Percentiles rank a stretch among this genome's conserved stretches.
Conservation (phyloP, 2,888 invertebrate genomes). For the Lochmaea crataegi region DNA sequence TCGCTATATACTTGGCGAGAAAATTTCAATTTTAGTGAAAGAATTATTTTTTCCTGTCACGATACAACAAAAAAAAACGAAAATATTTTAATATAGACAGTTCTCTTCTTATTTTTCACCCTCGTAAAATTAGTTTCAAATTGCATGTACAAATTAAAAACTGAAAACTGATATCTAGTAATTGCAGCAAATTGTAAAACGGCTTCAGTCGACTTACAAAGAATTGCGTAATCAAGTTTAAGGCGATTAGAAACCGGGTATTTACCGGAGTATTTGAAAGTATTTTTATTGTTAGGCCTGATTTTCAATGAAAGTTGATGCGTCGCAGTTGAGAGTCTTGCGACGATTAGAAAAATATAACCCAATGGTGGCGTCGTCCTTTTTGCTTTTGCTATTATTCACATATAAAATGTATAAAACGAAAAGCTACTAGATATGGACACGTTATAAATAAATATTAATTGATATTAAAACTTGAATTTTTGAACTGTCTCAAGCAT, state of each 20-base stretch:
- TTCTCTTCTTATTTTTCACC: background rate
- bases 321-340: constrained; percentile 35
- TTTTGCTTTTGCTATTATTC: too few species aligned
- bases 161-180: constrained; percentile 34
- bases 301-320: constrained; percentile 49
- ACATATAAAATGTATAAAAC: too few species aligned
- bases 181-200: constrained; percentile 47
- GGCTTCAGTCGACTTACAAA: constrained; percentile 42
- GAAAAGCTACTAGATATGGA: too few species aligned
- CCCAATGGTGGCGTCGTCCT: too few species aligned
- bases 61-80: background rate
- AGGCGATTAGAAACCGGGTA: constrained; percentile 52
- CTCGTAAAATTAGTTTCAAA: background rate
- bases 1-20: too few species aligned
- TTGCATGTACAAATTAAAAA: constrained; percentile 22
- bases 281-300: constrained; percentile 59
- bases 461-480: too few species aligned
- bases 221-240: constrained; percentile 53
- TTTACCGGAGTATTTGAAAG: constrained; percentile 54
- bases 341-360: background rate
- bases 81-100: background rate
- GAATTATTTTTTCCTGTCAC: too few species aligned
- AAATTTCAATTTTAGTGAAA: too few species aligned
- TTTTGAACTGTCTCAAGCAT: too few species aligned
- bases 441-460: too few species aligned